Evolutionary conservation across 2,797 vertebrate species (phyloP).

Genomic region (Synanceia verrucosa): DNA sequence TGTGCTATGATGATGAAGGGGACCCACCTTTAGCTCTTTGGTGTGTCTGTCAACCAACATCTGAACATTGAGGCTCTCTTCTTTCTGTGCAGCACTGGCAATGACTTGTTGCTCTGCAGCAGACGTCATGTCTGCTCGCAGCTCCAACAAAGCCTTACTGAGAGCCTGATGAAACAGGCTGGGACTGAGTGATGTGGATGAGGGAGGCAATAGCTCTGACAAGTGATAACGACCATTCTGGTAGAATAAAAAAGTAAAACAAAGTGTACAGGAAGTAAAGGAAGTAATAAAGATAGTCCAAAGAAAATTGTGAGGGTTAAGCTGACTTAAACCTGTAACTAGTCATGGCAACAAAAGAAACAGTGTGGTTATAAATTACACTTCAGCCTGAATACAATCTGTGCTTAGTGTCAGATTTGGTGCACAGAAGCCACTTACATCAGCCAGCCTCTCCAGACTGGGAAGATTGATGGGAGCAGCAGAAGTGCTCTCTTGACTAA

Average conservation of each 20-base stretch:
- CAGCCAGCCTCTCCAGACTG: conserved; percentile 85
- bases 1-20: not conserved
- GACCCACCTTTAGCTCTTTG: conserved; percentile 87
- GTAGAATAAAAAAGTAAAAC: too few species aligned
- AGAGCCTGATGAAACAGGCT: too few species aligned
- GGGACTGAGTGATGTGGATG: too few species aligned
- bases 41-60: conserved; percentile 91
- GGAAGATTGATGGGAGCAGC: conserved; percentile 80
- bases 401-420: not conserved
- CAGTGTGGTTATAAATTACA: not conserved
- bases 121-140: conserved; percentile 92
- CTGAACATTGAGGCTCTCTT: conserved; percentile 92
- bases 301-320: not conserved
- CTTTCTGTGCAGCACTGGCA: conserved; percentile 87
- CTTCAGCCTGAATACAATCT: not conserved
- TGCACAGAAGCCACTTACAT: conserved; percentile 77
- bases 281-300: too few species aligned
- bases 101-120: conserved; percentile 94
- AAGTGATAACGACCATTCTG: too few species aligned
- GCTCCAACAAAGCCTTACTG: conserved; percentile 91
- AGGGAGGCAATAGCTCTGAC: not conserved
- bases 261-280: too few species aligned
- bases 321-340: not conserved
- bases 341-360: not conserved
- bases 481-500: conserved; percentile 77